Evolutionary conservation across 2,888 invertebrate species (phyloP).

Genomic region (Tinea trinotella): DNA sequence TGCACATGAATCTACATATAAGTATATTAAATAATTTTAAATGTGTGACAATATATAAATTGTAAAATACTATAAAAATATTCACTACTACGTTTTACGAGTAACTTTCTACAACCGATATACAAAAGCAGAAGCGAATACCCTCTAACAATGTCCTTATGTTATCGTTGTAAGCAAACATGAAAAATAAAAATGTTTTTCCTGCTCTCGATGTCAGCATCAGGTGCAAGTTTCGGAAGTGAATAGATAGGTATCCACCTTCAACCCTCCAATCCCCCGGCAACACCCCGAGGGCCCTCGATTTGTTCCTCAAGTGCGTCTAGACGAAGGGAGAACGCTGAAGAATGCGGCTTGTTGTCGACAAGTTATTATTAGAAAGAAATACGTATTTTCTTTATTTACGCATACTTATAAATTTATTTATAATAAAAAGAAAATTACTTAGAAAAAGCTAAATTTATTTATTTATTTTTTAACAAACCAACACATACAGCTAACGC

Average conservation of each 20-base stretch:
- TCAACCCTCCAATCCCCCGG: constrained; percentile 57
- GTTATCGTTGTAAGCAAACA: constrained; percentile 23
- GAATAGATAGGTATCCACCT: constrained; percentile 57
- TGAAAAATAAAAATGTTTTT: constrained; percentile 26
- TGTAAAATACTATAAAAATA: no score
- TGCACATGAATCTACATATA: no score
- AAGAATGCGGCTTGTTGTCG: background rate
- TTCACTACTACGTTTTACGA: no score
- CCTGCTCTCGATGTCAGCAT: constrained; percentile 43
- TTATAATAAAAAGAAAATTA: no score
- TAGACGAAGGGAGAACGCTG: constrained; percentile 53
- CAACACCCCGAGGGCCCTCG: constrained; percentile 29
- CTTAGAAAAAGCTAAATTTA: no score
- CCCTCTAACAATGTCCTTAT: background rate
- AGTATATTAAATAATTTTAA: no score
- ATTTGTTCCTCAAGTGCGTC: constrained; percentile 55
- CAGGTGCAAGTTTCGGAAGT: constrained; percentile 55
- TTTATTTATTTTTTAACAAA: no score
- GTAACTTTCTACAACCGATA: no score
- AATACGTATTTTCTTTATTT: no score
- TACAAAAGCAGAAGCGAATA: background rate
- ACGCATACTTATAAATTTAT: no score
- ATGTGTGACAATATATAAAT: no score
- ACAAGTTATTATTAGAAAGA: background rate
- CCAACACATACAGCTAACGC: no score